Percentiles rank a stretch among this genome's conserved stretches.
These are phyloP conservation scores for Smutsia temminckii DNA, from an alignment of 2,797 vertebrate genomes.

Conservation along the genomic window DNA sequence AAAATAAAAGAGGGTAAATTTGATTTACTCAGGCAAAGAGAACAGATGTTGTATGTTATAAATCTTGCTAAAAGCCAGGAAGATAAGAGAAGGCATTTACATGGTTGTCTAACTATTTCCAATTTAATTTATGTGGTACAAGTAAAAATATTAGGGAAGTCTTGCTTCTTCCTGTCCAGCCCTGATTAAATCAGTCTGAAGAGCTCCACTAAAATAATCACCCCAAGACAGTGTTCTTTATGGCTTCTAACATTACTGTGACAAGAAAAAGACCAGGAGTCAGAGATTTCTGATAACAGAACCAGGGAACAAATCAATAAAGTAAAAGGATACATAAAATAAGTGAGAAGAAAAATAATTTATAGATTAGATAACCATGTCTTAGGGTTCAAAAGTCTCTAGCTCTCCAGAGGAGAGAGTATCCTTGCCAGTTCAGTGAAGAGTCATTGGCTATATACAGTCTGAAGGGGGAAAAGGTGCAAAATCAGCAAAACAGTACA, in stretches of 20 bases:
- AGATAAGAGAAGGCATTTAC: conserved; percentile 67
- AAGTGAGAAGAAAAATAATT: conserved; percentile 60
- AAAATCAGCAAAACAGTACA: conserved; percentile 6
- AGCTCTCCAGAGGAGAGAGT: conserved; percentile 65
- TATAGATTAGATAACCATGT: conserved; percentile 59
- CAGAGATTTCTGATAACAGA: conserved; percentile 64
- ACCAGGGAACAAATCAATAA: conserved; percentile 49
- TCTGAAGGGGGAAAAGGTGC: background rate
- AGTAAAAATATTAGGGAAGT: conserved; percentile 62
- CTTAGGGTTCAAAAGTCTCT: conserved; percentile 60
- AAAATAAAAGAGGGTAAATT: conserved; percentile 69
- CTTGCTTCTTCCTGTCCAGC: conserved; percentile 50
- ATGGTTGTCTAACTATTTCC: conserved; percentile 55
- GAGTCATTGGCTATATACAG: background rate
- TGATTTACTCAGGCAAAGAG: conserved; percentile 68
- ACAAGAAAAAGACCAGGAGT: conserved; percentile 53
- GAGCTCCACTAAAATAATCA: conserved; percentile 59
- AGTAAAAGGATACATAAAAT: conserved; percentile 71
- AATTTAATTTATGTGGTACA: conserved; percentile 69
- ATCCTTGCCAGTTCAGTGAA: conserved; percentile 61
- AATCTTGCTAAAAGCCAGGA: conserved; percentile 69
- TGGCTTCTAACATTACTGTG: conserved; percentile 50
- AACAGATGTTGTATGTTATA: conserved; percentile 67
- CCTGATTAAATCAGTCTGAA: conserved; percentile 63
- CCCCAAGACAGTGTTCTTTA: conserved; percentile 58